phyloP scores from a whole-genome alignment of 2,797 vertebrate species.

The Protonibea diacanthus region DNA sequence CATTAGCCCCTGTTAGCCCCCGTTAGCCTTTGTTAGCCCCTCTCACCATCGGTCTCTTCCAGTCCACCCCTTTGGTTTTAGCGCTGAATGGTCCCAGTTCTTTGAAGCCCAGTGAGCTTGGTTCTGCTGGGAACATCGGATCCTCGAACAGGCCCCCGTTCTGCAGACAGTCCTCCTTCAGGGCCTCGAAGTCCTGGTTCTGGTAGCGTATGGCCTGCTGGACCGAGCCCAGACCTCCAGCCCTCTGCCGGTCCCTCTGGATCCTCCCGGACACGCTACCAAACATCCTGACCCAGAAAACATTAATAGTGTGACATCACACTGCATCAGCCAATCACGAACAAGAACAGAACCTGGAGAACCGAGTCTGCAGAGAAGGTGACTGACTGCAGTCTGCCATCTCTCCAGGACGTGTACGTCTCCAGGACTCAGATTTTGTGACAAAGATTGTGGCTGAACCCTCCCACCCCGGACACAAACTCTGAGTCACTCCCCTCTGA shows the following conservation, averaged over 20 bases:
- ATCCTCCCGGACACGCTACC: conserved; percentile 84
- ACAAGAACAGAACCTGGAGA: no score
- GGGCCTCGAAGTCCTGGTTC: conserved; percentile 88
- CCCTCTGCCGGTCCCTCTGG: conserved; percentile 82
- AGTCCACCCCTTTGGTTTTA: conserved; percentile 86
- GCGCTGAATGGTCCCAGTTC: conserved; percentile 87
- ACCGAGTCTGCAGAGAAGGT: no score
- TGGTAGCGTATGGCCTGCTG: conserved; percentile 81
- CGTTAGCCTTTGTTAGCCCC: no score
- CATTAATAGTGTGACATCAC: no score
- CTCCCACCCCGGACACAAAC: no score
- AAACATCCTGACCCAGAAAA: conserved; percentile 73
- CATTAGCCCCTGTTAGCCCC: not conserved
- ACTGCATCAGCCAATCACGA: no score
- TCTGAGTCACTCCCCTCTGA: no score
- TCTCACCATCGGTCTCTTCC: conserved; percentile 90
- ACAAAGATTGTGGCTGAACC: no score
- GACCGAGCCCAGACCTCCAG: conserved; percentile 86
- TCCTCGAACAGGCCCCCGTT: conserved; percentile 88
- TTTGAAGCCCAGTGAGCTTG: conserved; percentile 89
- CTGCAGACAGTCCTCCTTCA: conserved; percentile 86
- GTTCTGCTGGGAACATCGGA: conserved; percentile 86
- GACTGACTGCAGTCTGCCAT: no score
- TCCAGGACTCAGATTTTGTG: no score
- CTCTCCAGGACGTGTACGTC: no score